These are phyloP conservation scores for Trisateles emortualis DNA, from an alignment of 2,888 invertebrate genomes.

Conservation along the genomic window DNA sequence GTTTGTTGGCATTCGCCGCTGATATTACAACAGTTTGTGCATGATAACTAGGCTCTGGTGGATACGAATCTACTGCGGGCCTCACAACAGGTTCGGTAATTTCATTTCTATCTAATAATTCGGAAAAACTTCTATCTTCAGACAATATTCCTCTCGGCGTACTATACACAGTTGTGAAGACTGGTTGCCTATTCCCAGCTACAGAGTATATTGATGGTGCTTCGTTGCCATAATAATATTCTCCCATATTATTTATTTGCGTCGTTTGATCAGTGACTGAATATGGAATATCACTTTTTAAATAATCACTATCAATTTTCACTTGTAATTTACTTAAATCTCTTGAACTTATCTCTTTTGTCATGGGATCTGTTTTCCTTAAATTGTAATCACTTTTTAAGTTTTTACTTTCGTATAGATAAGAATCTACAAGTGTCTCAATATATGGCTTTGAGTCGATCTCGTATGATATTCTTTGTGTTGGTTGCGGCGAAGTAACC, in stretches of 20 bases:
- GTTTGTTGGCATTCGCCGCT: slow-evolving; percentile 71
- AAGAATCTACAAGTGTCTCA: slow-evolving; percentile 87
- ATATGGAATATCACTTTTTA: slow-evolving; percentile 67
- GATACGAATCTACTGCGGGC: slow-evolving; percentile 77
- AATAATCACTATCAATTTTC: slow-evolving; percentile 64
- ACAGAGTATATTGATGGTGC: slow-evolving; percentile 91
- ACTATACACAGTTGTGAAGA: slow-evolving; percentile 92
- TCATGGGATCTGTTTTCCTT: slow-evolving; percentile 59
- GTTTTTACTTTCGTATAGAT: slow-evolving; percentile 67
- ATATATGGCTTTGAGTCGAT: slow-evolving; percentile 80
- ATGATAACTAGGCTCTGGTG: slow-evolving; percentile 86
- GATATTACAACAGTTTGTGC: slow-evolving; percentile 85
- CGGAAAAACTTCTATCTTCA: slow-evolving; percentile 89
- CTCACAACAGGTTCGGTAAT: slow-evolving; percentile 72
- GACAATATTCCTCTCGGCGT: slow-evolving; percentile 88
- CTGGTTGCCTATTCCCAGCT: slow-evolving; percentile 90
- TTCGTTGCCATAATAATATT: slow-evolving; percentile 82
- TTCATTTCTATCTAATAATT: slow-evolving; percentile 88
- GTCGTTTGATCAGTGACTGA: slow-evolving; percentile 62
- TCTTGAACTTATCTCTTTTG: slow-evolving; percentile 67
- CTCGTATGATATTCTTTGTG: slow-evolving; percentile 75
- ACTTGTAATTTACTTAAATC: slow-evolving; percentile 70
- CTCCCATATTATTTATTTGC: slow-evolving; percentile 71
- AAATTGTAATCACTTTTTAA: slow-evolving; percentile 70
- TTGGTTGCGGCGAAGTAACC: slow-evolving; percentile 73